These are phyloP conservation scores for Bicyclus anynana DNA, from an alignment of 1,140 invertebrate species.

Conservation along the genomic window DNA sequence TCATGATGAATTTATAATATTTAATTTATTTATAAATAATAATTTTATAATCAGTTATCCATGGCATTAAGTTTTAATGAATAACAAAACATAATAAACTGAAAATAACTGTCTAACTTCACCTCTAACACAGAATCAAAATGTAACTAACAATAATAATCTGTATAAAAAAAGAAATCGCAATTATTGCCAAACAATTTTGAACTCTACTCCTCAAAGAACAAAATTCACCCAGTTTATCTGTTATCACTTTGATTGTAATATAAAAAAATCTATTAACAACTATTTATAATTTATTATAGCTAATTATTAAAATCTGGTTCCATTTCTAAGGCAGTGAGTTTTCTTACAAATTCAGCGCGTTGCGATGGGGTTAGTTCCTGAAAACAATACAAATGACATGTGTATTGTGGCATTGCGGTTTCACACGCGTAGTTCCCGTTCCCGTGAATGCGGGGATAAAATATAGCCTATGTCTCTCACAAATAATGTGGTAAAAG, in stretches of 20 bases:
- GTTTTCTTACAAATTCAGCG: conserved; percentile 84
- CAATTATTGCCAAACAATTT: background rate
- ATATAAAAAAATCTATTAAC: background rate
- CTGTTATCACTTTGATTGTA: background rate
- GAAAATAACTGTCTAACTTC: too few species aligned
- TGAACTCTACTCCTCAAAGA: background rate
- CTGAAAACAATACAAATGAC: conserved; percentile 67
- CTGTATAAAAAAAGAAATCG: background rate
- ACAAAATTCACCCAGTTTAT: background rate
- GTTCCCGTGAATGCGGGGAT: too few species aligned
- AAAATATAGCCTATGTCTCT: background rate
- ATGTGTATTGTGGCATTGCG: background rate
- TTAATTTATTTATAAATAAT: too few species aligned
- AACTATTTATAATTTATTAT: conserved; percentile 4
- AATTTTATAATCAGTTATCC: too few species aligned
- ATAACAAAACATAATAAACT: too few species aligned
- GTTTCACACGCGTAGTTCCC: too few species aligned
- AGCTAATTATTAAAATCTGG: conserved; percentile 30
- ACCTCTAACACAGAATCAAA: too few species aligned
- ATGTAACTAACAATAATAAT: background rate
- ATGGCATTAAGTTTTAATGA: too few species aligned
- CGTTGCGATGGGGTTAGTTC: conserved; percentile 86
- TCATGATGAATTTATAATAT: too few species aligned
- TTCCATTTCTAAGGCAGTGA: conserved; percentile 76
- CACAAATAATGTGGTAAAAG: too few species aligned